Conservation (phyloP, 1,140 invertebrate genomes). For the Lepidostoma basale region DNA sequence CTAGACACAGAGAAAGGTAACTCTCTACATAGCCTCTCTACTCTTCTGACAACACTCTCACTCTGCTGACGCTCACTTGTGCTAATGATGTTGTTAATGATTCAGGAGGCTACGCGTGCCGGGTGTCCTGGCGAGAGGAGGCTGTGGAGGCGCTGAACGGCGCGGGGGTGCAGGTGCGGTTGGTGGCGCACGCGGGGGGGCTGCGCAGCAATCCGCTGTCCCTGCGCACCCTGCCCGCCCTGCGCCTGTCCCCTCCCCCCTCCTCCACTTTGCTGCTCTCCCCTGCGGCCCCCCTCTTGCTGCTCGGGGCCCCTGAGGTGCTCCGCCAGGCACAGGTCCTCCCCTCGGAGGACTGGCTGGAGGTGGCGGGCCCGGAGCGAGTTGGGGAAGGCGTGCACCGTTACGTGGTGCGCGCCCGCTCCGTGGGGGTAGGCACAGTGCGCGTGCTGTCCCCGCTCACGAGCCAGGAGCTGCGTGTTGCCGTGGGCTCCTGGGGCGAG, state of each 20-base stretch:
- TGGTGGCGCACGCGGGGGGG: conserved; percentile 24
- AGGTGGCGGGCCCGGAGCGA: conserved; percentile 22
- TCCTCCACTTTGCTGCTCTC: too few relatives aligned
- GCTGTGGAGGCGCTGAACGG: neutral
- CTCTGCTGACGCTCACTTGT: neutral
- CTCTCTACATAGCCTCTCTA: too few relatives aligned
- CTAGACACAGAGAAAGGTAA: conserved; percentile 18
- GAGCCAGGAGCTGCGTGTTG: conserved; percentile 30
- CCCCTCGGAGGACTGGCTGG: too few relatives aligned
- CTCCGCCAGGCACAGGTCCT: conserved; percentile 25
- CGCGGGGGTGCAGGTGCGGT: neutral
- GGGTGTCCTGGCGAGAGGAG: conserved; percentile 18
- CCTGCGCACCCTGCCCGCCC: neutral
- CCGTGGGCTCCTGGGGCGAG: conserved; percentile 2
- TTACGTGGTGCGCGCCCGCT: conserved; percentile 18
- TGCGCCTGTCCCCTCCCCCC: conserved; percentile 29
- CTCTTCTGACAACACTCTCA: neutral
- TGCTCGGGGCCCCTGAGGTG: conserved; percentile 23
- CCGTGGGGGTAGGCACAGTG: neutral
- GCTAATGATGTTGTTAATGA: neutral
- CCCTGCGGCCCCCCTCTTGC: conserved; percentile 23
- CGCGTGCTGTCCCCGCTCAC: conserved; percentile 36
- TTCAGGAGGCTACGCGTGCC: conserved; percentile 25
- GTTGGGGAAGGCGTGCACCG: conserved; percentile 12
- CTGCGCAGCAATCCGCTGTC: neutral